Evolutionary conservation across 2,888 invertebrate genomes (phyloP).

Genomic region (Cataglyphis livida): DNA sequence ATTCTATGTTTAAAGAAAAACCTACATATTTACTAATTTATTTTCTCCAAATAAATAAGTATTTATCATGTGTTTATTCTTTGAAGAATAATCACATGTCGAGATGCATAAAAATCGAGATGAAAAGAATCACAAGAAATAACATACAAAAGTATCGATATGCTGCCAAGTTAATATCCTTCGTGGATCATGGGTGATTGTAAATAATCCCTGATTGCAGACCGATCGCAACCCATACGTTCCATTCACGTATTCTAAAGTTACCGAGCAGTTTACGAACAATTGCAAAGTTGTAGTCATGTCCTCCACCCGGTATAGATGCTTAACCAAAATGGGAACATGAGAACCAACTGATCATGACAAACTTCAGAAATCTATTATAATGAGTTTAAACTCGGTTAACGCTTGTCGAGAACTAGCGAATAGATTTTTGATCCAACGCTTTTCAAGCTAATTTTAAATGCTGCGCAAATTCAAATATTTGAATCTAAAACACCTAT

Average conservation of each 20-base stretch:
- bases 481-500: not conserved
- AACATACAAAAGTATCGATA: not conserved
- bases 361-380: constrained; percentile 39
- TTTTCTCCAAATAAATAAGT: not conserved
- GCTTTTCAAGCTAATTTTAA: not conserved
- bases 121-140: not conserved
- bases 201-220: constrained; percentile 1
- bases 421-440: constrained; percentile 20
- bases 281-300: constrained; percentile 20
- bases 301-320: constrained; percentile 1
- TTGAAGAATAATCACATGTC: not conserved
- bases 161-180: not conserved
- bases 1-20: not conserved
- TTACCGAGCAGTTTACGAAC: constrained; percentile 25
- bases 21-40: not conserved
- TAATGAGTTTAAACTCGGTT: constrained; percentile 27
- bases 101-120: not conserved
- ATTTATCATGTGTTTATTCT: not conserved
- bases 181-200: not conserved
- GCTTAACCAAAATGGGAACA: constrained; percentile 1
- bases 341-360: constrained; percentile 34
- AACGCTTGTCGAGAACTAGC: not conserved
- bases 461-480: constrained; percentile 16
- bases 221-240: not conserved
- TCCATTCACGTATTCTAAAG: constrained; percentile 15